Conservation (phyloP, 2,888 invertebrate species). For the Rhagonycha lutea region DNA sequence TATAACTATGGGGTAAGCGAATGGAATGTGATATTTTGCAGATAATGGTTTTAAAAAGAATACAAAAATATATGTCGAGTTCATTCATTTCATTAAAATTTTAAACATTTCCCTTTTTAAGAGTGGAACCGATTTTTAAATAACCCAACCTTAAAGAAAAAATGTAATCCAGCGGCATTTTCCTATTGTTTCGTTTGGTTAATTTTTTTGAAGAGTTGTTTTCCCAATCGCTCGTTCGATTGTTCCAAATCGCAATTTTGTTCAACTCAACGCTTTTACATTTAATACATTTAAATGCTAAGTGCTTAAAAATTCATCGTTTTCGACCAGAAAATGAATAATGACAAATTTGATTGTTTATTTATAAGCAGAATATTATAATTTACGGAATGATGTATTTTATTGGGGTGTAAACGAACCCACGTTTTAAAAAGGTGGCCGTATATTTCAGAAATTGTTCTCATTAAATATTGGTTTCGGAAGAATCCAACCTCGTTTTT, state of each 20-base stretch:
- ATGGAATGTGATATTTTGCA: not conserved
- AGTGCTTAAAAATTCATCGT: not conserved
- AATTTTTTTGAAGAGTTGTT: not conserved
- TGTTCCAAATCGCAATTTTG: not conserved
- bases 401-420: not conserved
- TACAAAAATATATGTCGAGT: no score
- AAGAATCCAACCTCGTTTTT: slow-evolving; percentile 8
- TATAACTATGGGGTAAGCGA: not conserved
- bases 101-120: no score
- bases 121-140: not conserved
- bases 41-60: no score
- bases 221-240: not conserved
- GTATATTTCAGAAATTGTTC: slow-evolving; percentile 8
- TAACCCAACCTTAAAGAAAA: not conserved
- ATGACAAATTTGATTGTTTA: not conserved
- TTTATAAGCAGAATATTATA: not conserved
- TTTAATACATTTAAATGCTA: not conserved
- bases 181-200: not conserved
- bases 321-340: not conserved
- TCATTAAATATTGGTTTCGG: slow-evolving; percentile 23
- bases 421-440: not conserved
- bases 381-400: not conserved
- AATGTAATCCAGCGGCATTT: not conserved
- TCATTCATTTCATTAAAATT: no score
- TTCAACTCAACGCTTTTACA: not conserved